These are phyloP conservation scores for Rapana venosa DNA, from an alignment of 2,888 invertebrate species.

Conservation along the genomic window DNA sequence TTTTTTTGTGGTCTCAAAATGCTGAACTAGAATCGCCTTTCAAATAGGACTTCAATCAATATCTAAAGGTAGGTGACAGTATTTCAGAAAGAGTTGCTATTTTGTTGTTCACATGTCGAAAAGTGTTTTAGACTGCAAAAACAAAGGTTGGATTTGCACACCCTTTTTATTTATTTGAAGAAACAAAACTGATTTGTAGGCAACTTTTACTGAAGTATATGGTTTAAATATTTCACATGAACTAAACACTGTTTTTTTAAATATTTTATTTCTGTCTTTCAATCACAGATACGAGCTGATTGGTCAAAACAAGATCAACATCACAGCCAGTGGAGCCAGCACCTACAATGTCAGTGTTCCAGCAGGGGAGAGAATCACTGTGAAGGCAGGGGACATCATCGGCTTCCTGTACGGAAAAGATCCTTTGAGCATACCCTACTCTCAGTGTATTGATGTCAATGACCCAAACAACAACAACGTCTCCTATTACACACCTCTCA, in stretches of 20 bases:
- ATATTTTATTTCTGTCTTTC: neutral
- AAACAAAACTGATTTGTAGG: too few species aligned
- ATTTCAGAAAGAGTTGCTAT: too few species aligned
- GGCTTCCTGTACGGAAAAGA: conserved; percentile 11
- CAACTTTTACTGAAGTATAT: too few species aligned
- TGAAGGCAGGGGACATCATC: conserved; percentile 25
- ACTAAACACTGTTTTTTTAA: too few species aligned
- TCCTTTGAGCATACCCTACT: neutral
- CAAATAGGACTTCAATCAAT: too few species aligned
- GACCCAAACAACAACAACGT: neutral
- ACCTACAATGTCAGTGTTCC: neutral
- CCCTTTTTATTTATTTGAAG: too few species aligned
- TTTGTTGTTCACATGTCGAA: neutral
- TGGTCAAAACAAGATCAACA: conserved; percentile 24
- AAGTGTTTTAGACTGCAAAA: too few species aligned
- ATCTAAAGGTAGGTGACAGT: too few species aligned
- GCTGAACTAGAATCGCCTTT: too few species aligned
- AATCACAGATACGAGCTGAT: conserved; percentile 29
- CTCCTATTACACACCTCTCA: neutral
- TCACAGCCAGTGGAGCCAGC: neutral
- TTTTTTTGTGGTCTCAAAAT: too few species aligned
- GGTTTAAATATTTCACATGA: too few species aligned
- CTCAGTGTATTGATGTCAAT: neutral
- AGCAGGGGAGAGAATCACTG: conserved; percentile 27
- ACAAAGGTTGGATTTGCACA: too few species aligned